Conservation (phyloP, 2,888 invertebrate species). For the Invenusta paracnida region DNA sequence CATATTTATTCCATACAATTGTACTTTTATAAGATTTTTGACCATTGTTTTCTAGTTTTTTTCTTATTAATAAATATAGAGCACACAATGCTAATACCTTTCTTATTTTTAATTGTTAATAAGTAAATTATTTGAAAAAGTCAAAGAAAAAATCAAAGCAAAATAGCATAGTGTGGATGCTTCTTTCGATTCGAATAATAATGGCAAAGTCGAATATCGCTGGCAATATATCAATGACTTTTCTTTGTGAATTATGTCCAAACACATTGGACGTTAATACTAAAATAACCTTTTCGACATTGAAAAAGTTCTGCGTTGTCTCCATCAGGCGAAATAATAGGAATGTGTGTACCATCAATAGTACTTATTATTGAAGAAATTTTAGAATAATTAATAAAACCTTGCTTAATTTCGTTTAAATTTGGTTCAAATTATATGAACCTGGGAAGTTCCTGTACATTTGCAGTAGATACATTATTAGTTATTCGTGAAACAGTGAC, state of each 20-base stretch:
- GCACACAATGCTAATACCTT: too few species aligned
- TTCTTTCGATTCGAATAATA: too few species aligned
- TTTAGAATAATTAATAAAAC: not conserved
- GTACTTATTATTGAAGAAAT: not conserved
- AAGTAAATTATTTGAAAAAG: too few species aligned
- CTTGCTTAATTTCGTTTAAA: constrained; percentile 8
- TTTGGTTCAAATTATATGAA: not conserved
- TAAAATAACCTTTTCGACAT: not conserved
- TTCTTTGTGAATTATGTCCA: not conserved
- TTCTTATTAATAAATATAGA: too few species aligned
- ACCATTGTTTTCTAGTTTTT: too few species aligned
- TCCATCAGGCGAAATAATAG: constrained; percentile 12
- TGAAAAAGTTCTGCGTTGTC: constrained; percentile 17
- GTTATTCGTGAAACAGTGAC: not conserved
- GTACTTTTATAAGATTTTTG: too few species aligned
- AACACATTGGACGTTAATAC: constrained; percentile 13
- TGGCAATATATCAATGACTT: not conserved
- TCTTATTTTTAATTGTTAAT: too few species aligned
- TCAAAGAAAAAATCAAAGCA: too few species aligned
- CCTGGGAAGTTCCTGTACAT: not conserved
- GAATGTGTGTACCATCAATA: not conserved
- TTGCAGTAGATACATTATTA: not conserved
- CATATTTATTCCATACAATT: too few species aligned
- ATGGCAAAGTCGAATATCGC: too few species aligned
- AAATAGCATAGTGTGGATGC: too few species aligned